phyloP scores from a whole-genome alignment of 2,888 invertebrate genomes.

The Ophion slaviceki region DNA sequence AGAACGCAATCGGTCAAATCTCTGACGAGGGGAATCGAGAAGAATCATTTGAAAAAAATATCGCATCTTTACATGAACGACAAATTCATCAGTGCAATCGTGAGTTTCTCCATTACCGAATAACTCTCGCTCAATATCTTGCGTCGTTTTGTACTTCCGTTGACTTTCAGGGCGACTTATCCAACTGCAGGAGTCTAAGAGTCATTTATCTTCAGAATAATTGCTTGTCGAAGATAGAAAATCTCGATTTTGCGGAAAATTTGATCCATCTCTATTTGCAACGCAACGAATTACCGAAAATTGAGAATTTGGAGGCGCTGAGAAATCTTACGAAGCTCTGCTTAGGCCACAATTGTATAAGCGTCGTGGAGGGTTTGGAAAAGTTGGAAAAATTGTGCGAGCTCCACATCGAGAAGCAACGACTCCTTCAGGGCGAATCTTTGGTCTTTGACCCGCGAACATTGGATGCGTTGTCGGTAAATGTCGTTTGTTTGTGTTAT shows the following conservation, averaged over 20 bases:
- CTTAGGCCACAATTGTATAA: slow-evolving; percentile 88
- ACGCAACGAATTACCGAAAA: slow-evolving; percentile 90
- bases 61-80: slow-evolving; percentile 86
- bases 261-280: slow-evolving; percentile 90
- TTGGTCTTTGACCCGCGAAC: slow-evolving; percentile 89
- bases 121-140: slow-evolving; percentile 2
- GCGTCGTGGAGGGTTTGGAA: slow-evolving; percentile 89
- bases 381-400: slow-evolving; percentile 86
- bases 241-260: slow-evolving; percentile 87
- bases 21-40: slow-evolving; percentile 73
- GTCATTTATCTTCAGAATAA: slow-evolving; percentile 93
- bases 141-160: background rate
- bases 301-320: slow-evolving; percentile 88
- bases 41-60: slow-evolving; percentile 75
- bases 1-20: slow-evolving; percentile 75
- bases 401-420: slow-evolving; percentile 89
- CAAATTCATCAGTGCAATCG: slow-evolving; percentile 85
- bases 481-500: slow-evolving; percentile 57
- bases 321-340: slow-evolving; percentile 91
- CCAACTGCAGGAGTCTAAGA: slow-evolving; percentile 84
- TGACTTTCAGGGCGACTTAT: slow-evolving; percentile 78
- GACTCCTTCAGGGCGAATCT: slow-evolving; percentile 85
- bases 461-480: slow-evolving; percentile 86
- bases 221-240: slow-evolving; percentile 89
- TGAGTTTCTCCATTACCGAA: slow-evolving; percentile 80